A percentile compares a stretch with the other conserved stretches of the same genome.
Conservation (phyloP, 2,888 invertebrate genomes). For the Agriopis leucophaearia region DNA sequence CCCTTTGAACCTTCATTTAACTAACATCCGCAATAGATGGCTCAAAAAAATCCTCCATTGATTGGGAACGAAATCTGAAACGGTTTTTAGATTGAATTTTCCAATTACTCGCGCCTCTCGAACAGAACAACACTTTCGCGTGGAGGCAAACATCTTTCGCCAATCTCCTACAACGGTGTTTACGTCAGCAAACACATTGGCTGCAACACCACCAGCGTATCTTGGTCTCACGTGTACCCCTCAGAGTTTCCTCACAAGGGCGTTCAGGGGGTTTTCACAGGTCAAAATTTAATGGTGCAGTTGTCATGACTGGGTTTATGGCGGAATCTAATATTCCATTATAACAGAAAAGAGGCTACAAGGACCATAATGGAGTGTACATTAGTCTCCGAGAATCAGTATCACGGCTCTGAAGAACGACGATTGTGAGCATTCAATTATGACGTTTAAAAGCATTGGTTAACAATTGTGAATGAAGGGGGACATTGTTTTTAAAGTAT, state of each 20-base stretch:
- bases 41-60: slow-evolving; percentile 29
- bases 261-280: slow-evolving; percentile 58
- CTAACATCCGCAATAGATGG: slow-evolving; percentile 32
- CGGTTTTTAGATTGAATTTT: slow-evolving; percentile 67
- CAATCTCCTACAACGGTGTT: slow-evolving; percentile 65
- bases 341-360: slow-evolving; percentile 68
- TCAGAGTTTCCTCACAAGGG: slow-evolving; percentile 39
- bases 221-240: slow-evolving; percentile 51
- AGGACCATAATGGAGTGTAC: slow-evolving; percentile 69
- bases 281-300: slow-evolving; percentile 66
- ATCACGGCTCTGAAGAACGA: slow-evolving; percentile 25
- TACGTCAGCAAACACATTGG: slow-evolving; percentile 68
- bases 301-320: slow-evolving; percentile 68
- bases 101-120: slow-evolving; percentile 63
- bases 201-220: slow-evolving; percentile 53
- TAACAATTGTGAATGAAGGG: slow-evolving; percentile 48
- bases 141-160: slow-evolving; percentile 69
- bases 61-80: slow-evolving; percentile 55
- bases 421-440: slow-evolving; percentile 30
- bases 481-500: slow-evolving; percentile 53
- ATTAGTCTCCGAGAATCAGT: slow-evolving; percentile 48
- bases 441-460: slow-evolving; percentile 13
- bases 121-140: slow-evolving; percentile 57
- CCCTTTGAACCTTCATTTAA: slow-evolving; percentile 39
- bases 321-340: slow-evolving; percentile 80